Conservation (phyloP, 2,113 vertebrate species). For the Caloenas nicobarica region DNA sequence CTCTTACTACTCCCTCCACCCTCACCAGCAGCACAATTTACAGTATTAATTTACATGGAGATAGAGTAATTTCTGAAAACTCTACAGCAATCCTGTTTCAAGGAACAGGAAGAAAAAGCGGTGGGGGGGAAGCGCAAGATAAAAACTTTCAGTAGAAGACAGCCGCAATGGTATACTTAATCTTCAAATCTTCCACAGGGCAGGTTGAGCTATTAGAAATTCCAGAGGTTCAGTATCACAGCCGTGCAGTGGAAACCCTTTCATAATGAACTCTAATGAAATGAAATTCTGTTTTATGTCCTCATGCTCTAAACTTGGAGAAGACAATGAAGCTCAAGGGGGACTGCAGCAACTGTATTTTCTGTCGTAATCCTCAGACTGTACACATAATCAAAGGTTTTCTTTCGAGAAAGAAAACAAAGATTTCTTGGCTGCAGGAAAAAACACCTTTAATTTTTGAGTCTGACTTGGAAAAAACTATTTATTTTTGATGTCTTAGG, state of each 20-base stretch:
- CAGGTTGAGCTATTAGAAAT: neutral
- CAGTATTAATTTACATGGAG: slow-evolving; percentile 70
- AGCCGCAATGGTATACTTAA: neutral
- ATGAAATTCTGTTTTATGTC: slow-evolving; percentile 33
- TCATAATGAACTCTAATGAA: slow-evolving; percentile 40
- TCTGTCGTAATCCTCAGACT: neutral
- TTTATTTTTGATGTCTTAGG: neutral
- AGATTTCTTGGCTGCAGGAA: neutral
- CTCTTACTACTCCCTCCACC: slow-evolving; percentile 42
- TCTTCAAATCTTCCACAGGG: slow-evolving; percentile 18
- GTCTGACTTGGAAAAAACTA: slow-evolving; percentile 18
- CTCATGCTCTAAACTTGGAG: slow-evolving; percentile 21
- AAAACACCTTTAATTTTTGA: neutral
- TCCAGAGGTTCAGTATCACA: slow-evolving; percentile 11
- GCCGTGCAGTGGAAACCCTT: neutral
- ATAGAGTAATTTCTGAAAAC: too few species aligned
- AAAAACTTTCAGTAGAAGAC: slow-evolving; percentile 28
- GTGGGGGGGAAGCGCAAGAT: neutral
- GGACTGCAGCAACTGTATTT: neutral
- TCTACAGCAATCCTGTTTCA: too few species aligned
- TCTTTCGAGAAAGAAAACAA: neutral
- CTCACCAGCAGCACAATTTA: slow-evolving; percentile 70
- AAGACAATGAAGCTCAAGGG: slow-evolving; percentile 31
- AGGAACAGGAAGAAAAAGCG: neutral
- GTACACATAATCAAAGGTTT: slow-evolving; percentile 24